Percentiles rank a stretch among this genome's conserved stretches.
Evolutionary conservation across 2,888 invertebrate species (phyloP).

Genomic region (Andrena trimmerana): DNA sequence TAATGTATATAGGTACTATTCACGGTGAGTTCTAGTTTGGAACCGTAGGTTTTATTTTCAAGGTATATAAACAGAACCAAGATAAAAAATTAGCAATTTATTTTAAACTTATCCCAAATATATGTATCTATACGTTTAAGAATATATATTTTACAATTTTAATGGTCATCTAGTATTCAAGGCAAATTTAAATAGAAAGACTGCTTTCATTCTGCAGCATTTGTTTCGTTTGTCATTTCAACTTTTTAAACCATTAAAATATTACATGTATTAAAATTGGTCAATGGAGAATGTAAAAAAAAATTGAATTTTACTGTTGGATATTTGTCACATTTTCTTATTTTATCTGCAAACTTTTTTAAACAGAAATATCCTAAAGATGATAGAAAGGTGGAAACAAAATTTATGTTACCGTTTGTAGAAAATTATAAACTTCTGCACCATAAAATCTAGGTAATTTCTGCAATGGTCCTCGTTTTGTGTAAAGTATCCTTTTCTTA

Average conservation of each 20-base stretch:
- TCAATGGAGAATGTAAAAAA: too few species aligned
- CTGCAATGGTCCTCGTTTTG: slow-evolving; percentile 43
- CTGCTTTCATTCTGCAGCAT: background rate
- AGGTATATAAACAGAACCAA: background rate
- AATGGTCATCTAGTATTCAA: background rate
- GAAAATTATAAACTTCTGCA: slow-evolving; percentile 73
- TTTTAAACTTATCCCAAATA: background rate
- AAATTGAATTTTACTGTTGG: too few species aligned
- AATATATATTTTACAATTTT: background rate
- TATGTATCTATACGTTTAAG: background rate
- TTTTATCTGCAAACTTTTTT: background rate
- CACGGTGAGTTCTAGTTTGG: background rate
- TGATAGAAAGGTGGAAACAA: background rate
- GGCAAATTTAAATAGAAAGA: background rate
- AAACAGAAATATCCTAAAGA: background rate
- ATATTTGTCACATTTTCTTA: background rate
- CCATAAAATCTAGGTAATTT: slow-evolving; percentile 61
- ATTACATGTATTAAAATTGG: background rate
- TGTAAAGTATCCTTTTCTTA: slow-evolving; percentile 54
- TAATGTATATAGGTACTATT: too few species aligned
- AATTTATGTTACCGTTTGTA: slow-evolving; percentile 66
- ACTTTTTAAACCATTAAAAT: background rate
- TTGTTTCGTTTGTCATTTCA: background rate
- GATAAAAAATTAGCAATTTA: background rate
- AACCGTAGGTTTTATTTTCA: background rate